phyloP scores from a whole-genome alignment of 2,113 vertebrate species.

The Nibea coibor region DNA sequence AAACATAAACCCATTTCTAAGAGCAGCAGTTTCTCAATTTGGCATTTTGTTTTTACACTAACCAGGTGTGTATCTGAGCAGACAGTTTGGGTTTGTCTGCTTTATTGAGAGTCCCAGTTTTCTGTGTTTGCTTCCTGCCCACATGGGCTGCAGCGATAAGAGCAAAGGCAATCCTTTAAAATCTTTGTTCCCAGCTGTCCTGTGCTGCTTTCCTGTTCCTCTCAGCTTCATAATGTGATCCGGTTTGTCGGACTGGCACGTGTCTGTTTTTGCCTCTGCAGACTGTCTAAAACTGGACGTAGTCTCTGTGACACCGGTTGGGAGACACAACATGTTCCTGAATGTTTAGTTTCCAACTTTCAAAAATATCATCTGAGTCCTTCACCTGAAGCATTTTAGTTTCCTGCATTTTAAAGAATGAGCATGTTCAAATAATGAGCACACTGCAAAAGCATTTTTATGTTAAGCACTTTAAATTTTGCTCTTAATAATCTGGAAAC shows the following conservation, averaged over 20 bases:
- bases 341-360: too few species aligned
- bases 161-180: conserved; percentile 18
- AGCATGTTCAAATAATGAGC: too few species aligned
- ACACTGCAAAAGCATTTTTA: too few species aligned
- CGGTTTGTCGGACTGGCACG: conserved; percentile 9
- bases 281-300: too few species aligned
- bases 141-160: conserved; percentile 47
- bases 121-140: conserved; percentile 20
- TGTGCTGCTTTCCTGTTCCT: not conserved
- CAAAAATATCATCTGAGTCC: too few species aligned
- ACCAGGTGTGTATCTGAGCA: conserved; percentile 18
- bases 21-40: conserved; percentile 34
- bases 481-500: too few species aligned
- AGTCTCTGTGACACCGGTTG: too few species aligned
- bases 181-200: not conserved
- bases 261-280: not conserved
- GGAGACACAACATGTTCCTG: too few species aligned
- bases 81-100: conserved; percentile 22
- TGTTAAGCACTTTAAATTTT: too few species aligned
- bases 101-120: conserved; percentile 42
- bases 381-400: too few species aligned
- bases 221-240: not conserved
- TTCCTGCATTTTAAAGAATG: too few species aligned
- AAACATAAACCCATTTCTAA: conserved; percentile 4
- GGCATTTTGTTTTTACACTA: conserved; percentile 21